phyloP scores from a whole-genome alignment of 2,113 vertebrate genomes.

The Ptilorrhoa leucosticta region DNA sequence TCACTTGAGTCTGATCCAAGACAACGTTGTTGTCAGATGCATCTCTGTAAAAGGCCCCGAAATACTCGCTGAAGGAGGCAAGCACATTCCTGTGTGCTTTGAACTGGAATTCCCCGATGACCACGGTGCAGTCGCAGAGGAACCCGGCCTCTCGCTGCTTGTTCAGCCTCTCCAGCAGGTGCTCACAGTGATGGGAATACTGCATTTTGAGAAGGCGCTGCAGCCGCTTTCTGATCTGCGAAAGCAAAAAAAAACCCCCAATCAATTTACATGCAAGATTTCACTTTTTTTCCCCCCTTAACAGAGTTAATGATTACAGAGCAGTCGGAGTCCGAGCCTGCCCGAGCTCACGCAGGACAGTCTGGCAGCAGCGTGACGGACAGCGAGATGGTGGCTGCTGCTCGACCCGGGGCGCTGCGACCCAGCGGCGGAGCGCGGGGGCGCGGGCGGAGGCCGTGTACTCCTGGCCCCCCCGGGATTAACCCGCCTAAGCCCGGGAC shows the following conservation, averaged over 20 bases:
- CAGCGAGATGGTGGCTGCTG: neutral
- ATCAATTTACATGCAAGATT: neutral
- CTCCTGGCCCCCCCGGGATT: neutral
- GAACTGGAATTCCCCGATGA: conserved; percentile 81
- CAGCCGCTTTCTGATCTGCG: conserved; percentile 15
- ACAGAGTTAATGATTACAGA: neutral
- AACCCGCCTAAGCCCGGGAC: neutral
- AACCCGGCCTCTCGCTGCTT: conserved; percentile 81
- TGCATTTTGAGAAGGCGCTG: conserved; percentile 67
- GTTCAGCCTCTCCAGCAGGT: conserved; percentile 82
- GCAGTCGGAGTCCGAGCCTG: fast-evolving
- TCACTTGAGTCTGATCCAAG: conserved; percentile 89
- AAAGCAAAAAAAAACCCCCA: neutral
- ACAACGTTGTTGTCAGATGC: conserved; percentile 77
- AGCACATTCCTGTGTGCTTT: conserved; percentile 90
- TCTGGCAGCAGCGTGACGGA: fast-evolving
- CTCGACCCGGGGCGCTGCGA: neutral
- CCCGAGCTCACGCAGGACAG: fast-evolving
- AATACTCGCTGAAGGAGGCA: conserved; percentile 93
- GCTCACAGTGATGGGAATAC: conserved; percentile 81
- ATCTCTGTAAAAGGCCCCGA: conserved; percentile 80
- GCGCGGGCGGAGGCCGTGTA: fast-evolving
- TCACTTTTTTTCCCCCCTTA: fast-evolving
- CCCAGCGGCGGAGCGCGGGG: neutral
- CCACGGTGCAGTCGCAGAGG: conserved; percentile 85